Percentiles rank a stretch among this genome's conserved stretches.
phyloP scores from a whole-genome alignment of 2,888 invertebrate genomes.

The Ferdinandea cuprea region DNA sequence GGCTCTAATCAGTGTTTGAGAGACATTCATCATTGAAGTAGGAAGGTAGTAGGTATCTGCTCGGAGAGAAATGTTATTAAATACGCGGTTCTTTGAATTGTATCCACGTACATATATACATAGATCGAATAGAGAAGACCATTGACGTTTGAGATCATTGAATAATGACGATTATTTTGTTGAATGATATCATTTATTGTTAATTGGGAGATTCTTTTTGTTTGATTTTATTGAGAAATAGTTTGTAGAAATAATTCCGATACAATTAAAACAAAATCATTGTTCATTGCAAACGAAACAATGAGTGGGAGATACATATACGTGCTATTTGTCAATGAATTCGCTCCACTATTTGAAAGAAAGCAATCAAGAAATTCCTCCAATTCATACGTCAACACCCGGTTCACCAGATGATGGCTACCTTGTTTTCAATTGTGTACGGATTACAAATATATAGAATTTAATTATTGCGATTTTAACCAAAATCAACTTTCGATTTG shows the following conservation, averaged over 20 bases:
- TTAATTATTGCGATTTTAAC: no score
- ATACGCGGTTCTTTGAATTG: constrained; percentile 39
- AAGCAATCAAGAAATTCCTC: neutral
- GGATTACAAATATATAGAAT: no score
- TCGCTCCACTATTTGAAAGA: no score
- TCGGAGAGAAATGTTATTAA: no score
- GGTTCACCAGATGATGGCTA: no score
- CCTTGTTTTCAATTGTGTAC: no score
- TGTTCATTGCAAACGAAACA: no score
- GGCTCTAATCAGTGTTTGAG: constrained; percentile 53
- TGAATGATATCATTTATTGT: constrained; percentile 46
- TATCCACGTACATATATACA: neutral
- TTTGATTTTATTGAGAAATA: neutral
- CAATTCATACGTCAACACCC: no score
- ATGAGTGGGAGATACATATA: neutral
- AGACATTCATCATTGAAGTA: constrained; percentile 12
- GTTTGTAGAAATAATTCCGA: neutral
- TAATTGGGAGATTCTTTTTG: constrained; percentile 47
- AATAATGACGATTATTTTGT: constrained; percentile 27
- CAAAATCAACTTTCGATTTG: no score
- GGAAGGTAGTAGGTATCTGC: neutral
- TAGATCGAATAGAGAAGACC: constrained; percentile 4
- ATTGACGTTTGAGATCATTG: constrained; percentile 45
- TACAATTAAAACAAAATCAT: neutral
- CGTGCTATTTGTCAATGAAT: constrained; percentile 17